Percentiles rank a stretch among this genome's conserved stretches.
Conservation (phyloP, 1,140 invertebrate species). For the Bombus waltoni region DNA sequence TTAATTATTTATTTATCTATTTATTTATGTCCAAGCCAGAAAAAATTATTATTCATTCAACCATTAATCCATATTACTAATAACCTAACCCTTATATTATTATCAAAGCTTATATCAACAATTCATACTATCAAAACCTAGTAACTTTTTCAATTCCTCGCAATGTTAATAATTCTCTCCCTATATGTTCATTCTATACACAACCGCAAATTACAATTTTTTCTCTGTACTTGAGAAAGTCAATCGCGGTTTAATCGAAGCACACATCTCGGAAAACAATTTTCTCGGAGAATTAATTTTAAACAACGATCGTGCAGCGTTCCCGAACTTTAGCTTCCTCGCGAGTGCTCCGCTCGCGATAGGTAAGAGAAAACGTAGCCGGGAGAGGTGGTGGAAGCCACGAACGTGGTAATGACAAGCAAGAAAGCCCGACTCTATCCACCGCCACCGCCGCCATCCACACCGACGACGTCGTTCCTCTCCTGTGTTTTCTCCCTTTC, state of each 20-base stretch:
- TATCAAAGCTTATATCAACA: background rate
- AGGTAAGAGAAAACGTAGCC: conserved; percentile 36
- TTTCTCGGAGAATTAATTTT: conserved; percentile 4
- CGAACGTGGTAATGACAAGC: conserved; percentile 72
- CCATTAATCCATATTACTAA: background rate
- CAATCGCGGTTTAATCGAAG: background rate
- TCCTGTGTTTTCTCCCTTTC: conserved; percentile 47
- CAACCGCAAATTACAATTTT: background rate
- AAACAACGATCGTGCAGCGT: conserved; percentile 18
- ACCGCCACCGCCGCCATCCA: conserved; percentile 25
- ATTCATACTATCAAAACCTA: background rate
- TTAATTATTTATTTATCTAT: background rate
- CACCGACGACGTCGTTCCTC: conserved; percentile 38
- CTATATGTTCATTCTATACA: background rate
- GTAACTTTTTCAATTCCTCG: background rate
- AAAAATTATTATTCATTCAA: background rate
- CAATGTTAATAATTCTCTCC: background rate
- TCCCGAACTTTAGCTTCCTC: conserved; percentile 19
- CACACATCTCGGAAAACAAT: conserved; percentile 2
- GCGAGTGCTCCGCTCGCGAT: conserved; percentile 2
- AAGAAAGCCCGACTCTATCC: conserved; percentile 54
- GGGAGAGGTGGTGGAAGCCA: conserved; percentile 53
- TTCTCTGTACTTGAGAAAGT: background rate
- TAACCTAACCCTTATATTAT: background rate
- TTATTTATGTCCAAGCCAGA: background rate